Conservation (phyloP, 2,888 invertebrate genomes). For the Theristus sp. region DNA sequence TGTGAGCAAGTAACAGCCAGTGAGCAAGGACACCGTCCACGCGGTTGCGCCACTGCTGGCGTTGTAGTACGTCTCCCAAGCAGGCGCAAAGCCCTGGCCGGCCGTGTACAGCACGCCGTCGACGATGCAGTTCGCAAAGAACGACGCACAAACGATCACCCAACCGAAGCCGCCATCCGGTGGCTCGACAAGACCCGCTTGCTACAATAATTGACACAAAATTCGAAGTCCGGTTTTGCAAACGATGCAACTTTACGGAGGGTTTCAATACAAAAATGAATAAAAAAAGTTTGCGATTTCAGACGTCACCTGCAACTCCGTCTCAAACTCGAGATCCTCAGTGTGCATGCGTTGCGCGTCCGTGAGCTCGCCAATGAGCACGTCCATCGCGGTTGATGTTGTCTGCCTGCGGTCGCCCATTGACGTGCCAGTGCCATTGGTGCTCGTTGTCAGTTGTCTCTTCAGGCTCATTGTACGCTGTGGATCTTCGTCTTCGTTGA, state of each 20-base stretch:
- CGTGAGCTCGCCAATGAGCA: too few relatives aligned
- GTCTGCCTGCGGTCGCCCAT: too few relatives aligned
- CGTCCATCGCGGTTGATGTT: too few relatives aligned
- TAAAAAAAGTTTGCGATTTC: background rate
- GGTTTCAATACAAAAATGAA: too few relatives aligned
- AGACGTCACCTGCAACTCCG: background rate
- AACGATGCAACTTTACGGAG: too few relatives aligned
- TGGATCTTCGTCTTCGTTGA: too few relatives aligned
- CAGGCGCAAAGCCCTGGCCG: conserved; percentile 61
- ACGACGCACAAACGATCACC: conserved; percentile 76
- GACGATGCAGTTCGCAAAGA: conserved; percentile 57
- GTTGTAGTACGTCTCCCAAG: conserved; percentile 60
- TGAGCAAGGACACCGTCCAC: conserved; percentile 76
- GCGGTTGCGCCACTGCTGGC: conserved; percentile 67
- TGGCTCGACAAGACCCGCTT: conserved; percentile 7
- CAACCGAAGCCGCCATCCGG: conserved; percentile 82
- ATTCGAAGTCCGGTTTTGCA: too few relatives aligned
- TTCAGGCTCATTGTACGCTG: too few relatives aligned
- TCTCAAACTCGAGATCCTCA: background rate
- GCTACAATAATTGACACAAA: too few relatives aligned
- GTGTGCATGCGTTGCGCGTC: too few relatives aligned
- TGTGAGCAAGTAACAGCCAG: conserved; percentile 75
- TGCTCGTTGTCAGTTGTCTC: too few relatives aligned
- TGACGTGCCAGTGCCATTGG: too few relatives aligned
- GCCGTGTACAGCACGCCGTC: conserved; percentile 92